Conservation (phyloP, 92 coral and sea anemone genomes). For the Porites cylindrica region DNA sequence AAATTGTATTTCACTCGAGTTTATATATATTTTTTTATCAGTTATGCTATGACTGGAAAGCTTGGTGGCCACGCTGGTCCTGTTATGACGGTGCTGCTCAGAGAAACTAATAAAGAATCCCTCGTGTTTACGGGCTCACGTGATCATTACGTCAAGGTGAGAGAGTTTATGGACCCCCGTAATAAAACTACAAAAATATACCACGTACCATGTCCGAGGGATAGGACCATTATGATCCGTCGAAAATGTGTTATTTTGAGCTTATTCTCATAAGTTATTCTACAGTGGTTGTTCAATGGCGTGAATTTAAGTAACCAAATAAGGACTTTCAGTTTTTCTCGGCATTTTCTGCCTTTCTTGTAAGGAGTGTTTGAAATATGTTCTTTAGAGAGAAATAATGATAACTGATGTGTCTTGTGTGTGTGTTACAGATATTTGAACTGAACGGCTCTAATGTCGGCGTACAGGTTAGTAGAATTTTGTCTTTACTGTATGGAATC, state of each 20-base stretch:
- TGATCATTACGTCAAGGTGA: constrained; percentile 97
- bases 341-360: not conserved
- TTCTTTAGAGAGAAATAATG: not conserved
- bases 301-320: no score
- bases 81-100: constrained; percentile 86
- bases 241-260: no score
- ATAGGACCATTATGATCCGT: no score
- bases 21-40: constrained; percentile 16
- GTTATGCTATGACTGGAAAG: constrained; percentile 96
- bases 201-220: no score
- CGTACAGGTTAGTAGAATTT: constrained; percentile 73
- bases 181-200: no score
- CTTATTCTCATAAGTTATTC: no score
- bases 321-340: not conserved
- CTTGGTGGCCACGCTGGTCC: constrained; percentile 98
- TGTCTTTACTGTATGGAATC: not conserved
- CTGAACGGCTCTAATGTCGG: constrained; percentile 86
- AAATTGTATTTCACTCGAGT: no score
- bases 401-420: not conserved
- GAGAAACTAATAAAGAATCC: constrained; percentile 75
- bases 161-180: not conserved
- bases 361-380: not conserved
- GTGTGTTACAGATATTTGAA: constrained; percentile 82
- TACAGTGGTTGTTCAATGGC: no score
- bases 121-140: constrained; percentile 95